Base-by-base conservation (phyloP, 2,888 invertebrate species). In the Drosophila maculinotata region DNA sequence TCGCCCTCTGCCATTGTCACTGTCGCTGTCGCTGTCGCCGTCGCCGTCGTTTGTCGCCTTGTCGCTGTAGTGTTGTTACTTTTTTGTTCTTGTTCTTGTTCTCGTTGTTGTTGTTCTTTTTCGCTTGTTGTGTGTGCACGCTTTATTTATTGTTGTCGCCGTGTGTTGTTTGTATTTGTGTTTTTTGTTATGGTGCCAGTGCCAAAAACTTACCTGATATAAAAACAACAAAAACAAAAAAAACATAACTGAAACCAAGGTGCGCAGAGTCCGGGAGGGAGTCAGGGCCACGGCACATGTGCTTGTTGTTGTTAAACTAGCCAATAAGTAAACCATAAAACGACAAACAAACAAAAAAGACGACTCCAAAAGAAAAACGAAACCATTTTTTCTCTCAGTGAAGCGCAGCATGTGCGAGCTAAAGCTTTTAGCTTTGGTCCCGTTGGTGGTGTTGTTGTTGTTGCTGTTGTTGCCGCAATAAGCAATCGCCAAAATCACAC, bases 161-260 rank as follows among this genome's bases (percentile, higher is more conserved):
- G 69, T 75, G 75, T 70, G 76, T 63, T 58, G 60, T 66, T 69
- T 59, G 63, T 70, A 66, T 75, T 60, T 73, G 66, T 73, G 69
- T 62, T 52, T 51, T 60, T 70, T 76, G 72, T 75, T 69, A 71
- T 74, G 75, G 71, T 75, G 76, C 42, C 76, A 71, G 70, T 75
- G 71, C 67, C 71, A 70, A 20, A 20, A 20, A 70, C 44, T 60
- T 74, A 74, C 76, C 74, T 71, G 74, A 63, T 41, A 67, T 31
- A 57, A 66, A 81, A 70, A 59, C 69, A 67, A 62, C 63, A 84
- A 31, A 45, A 66, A 81, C 73, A 59, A 72, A 67, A 62, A 65
- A 84, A 31, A 45, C 31, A 31, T 45, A 31, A 81, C 79, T 84
- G 67, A 82, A 81, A 84, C 68, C 68, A 84, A 77, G 63, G 64